These are phyloP conservation scores for Microcebus jonahi DNA, from an alignment of 2,113 vertebrate species.

Conservation along the genomic window DNA sequence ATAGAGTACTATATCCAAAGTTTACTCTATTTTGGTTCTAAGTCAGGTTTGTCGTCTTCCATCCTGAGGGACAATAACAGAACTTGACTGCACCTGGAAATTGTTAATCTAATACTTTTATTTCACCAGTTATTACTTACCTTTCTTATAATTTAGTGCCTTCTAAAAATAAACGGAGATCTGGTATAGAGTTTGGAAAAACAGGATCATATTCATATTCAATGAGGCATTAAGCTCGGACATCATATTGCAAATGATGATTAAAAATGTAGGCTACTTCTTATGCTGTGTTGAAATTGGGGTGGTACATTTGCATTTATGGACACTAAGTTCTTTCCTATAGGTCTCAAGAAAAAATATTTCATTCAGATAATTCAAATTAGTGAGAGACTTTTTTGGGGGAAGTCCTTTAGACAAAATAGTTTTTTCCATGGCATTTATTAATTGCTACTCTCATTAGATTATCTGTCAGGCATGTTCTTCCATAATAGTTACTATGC, in stretches of 20 bases:
- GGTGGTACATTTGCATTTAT: background rate
- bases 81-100: background rate
- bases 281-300: background rate
- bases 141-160: background rate
- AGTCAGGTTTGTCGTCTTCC: background rate
- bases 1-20: background rate
- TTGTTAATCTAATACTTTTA: background rate
- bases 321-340: background rate
- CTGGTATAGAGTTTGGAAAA: background rate
- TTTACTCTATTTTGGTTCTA: background rate
- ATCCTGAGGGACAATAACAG: background rate
- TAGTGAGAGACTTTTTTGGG: background rate
- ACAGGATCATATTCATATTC: background rate
- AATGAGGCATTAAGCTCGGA: background rate
- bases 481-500: background rate
- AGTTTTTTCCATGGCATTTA: background rate
- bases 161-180: background rate
- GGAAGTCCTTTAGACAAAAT: background rate
- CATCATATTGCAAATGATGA: background rate
- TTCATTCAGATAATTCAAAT: background rate
- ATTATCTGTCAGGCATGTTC: background rate
- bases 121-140: background rate
- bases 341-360: background rate
- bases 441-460: background rate
- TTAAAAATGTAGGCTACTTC: background rate